Evolutionary conservation across 2,797 vertebrate genomes (phyloP), one percentile per base, ranked within the genome.

Genomic region (Sebastes aleutianus): DNA sequence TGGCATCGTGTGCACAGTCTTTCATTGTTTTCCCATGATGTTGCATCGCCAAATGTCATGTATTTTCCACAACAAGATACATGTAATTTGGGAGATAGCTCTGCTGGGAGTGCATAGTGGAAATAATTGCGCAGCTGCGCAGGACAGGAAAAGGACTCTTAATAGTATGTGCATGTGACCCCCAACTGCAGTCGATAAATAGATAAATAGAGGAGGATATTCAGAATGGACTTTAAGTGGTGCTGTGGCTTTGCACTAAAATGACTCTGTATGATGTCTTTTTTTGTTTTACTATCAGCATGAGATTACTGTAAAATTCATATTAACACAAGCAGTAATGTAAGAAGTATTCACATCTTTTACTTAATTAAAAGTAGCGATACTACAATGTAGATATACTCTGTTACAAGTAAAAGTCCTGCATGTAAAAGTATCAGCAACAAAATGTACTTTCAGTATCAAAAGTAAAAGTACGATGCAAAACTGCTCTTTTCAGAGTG

Each of bases 101-200:
- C 85, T 87, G 68, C 79, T 88, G 82, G 86, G 88, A 87, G 86
- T 74, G 83, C 83, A 82, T 77, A 85, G 88, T 82, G 89, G 90
- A 91, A 93, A 90, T 93, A 92, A 94, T 93, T 87, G 79, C 36
- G 47, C 93, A 94, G 93, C 93, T 94, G 93, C 58, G 29, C 81
- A 87, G 80, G 81, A 89, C 83, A 88, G 82, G 78, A 92, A 91
- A 85, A 76, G 56, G 68, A 82, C 82, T 75, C 74, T 72, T 77
- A 70, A 79, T 78, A 68, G 84, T 77, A 76, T 77, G 72, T 73
- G 74, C 65, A 82, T 77, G 78, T 85, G 83, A 83, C 86, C 85
- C 63, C 67, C 50, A 69, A 66, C 64, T 88, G 82, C 73, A 78
- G 58, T 14, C 76, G 85, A 85, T 59, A 85, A 76, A 85, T 58